phyloP scores from a whole-genome alignment of 2,113 vertebrate genomes.

The Phocoena sinus region DNA sequence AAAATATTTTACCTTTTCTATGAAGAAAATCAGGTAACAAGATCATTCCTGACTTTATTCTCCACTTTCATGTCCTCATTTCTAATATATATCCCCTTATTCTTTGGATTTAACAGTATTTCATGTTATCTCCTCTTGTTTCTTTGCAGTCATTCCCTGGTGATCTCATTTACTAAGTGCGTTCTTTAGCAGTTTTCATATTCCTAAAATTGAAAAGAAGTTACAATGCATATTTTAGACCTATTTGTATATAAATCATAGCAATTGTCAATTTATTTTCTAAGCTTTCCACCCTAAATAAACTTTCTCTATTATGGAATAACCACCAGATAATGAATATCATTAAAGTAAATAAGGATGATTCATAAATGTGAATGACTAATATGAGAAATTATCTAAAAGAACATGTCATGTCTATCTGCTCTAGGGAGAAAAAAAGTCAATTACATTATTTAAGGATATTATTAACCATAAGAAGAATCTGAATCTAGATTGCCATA shows the following conservation, averaged over 20 bases:
- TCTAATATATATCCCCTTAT: not conserved
- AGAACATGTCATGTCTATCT: not conserved
- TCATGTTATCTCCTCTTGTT: not conserved
- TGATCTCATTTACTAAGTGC: not conserved
- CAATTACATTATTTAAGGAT: not conserved
- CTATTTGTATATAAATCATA: not conserved
- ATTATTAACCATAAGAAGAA: not conserved
- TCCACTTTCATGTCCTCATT: not conserved
- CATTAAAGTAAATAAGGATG: constrained; percentile 15
- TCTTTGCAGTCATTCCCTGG: not conserved
- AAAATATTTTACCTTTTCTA: not conserved
- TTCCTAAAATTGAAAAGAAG: not conserved
- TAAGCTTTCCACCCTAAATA: not conserved
- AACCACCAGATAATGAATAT: not conserved
- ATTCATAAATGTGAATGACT: constrained; percentile 11
- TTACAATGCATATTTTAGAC: not conserved
- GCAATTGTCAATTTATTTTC: not conserved
- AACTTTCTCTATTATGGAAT: not conserved
- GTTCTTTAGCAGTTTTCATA: not conserved
- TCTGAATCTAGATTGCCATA: not conserved
- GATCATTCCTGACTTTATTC: not conserved
- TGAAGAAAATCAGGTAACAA: not conserved
- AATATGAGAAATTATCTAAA: not conserved
- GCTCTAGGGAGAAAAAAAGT: not conserved
- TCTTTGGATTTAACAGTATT: not conserved